Conservation (phyloP, 2,888 invertebrate genomes). For the Drosophila siamana region DNA sequence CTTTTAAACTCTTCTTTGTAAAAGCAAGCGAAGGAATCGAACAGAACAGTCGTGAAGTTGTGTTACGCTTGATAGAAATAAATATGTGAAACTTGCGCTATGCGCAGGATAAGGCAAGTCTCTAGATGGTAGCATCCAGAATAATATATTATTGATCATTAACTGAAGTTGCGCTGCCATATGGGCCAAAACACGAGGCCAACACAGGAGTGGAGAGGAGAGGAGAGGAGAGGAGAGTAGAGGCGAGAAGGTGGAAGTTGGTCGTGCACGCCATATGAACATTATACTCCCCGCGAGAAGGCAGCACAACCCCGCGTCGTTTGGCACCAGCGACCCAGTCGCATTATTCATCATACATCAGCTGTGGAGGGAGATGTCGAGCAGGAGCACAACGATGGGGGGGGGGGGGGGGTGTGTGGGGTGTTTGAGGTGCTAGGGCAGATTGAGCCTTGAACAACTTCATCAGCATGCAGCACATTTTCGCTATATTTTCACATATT, state of each 20-base stretch:
- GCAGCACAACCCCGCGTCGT: slow-evolving; percentile 2
- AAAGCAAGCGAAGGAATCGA: too few relatives aligned
- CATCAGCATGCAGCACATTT: slow-evolving; percentile 62
- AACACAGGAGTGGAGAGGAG: background rate
- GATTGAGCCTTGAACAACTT: slow-evolving; percentile 55
- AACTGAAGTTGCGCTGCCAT: slow-evolving; percentile 32
- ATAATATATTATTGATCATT: slow-evolving; percentile 49
- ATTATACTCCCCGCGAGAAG: slow-evolving; percentile 38
- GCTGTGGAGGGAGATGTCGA: background rate
- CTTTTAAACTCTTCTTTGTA: too few relatives aligned
- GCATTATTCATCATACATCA: slow-evolving; percentile 56
- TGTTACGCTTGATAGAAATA: background rate
- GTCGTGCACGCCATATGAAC: slow-evolving; percentile 66
- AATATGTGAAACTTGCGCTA: background rate
- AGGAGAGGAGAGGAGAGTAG: background rate
- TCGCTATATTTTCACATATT: slow-evolving; percentile 57
- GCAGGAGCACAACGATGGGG: background rate
- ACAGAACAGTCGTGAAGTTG: too few relatives aligned
- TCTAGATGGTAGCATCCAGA: slow-evolving; percentile 7
- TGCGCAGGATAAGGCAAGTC: background rate
- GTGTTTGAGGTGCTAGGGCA: background rate
- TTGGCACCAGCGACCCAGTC: slow-evolving; percentile 36
- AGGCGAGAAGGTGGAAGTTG: slow-evolving; percentile 8
- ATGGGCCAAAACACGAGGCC: slow-evolving; percentile 21
- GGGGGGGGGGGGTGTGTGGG: too few relatives aligned